Percentiles rank a stretch among this genome's conserved stretches.
Conservation (phyloP, 2,113 vertebrate species). For the Chroicocephalus ridibundus region DNA sequence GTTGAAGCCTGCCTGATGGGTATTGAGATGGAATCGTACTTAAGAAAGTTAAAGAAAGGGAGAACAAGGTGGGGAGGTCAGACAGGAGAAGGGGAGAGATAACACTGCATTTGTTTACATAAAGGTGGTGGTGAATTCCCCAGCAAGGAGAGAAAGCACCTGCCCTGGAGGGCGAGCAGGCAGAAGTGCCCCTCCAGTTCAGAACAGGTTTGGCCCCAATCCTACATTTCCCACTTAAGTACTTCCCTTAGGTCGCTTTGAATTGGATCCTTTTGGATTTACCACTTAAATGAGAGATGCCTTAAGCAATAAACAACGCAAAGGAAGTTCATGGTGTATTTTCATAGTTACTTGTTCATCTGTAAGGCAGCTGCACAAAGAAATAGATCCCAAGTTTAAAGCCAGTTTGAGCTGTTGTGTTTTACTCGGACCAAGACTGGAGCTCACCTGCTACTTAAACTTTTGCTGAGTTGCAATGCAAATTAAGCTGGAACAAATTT, state of each 20-base stretch:
- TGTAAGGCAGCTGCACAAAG: neutral
- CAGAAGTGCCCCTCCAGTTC: neutral
- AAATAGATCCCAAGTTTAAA: neutral
- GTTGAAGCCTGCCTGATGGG: slow-evolving; percentile 45
- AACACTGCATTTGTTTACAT: neutral
- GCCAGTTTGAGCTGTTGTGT: neutral
- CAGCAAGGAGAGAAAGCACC: neutral
- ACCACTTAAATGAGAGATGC: neutral
- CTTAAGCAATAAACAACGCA: neutral
- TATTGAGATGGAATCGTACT: slow-evolving; percentile 57
- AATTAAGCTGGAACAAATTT: neutral
- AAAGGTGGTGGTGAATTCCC: neutral
- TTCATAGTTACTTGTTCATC: neutral
- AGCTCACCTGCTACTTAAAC: neutral
- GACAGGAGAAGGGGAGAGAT: neutral
- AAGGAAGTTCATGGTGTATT: neutral
- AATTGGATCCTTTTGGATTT: neutral
- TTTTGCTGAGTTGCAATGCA: neutral
- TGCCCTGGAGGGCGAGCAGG: neutral
- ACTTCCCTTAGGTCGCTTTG: neutral
- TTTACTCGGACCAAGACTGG: neutral
- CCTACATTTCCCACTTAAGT: neutral
- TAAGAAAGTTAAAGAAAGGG: slow-evolving; percentile 31
- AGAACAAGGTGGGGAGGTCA: neutral
- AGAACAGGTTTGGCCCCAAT: neutral